phyloP scores from a whole-genome alignment of 2,888 invertebrate species.

The Acanthococcus lagerstroemiae region DNA sequence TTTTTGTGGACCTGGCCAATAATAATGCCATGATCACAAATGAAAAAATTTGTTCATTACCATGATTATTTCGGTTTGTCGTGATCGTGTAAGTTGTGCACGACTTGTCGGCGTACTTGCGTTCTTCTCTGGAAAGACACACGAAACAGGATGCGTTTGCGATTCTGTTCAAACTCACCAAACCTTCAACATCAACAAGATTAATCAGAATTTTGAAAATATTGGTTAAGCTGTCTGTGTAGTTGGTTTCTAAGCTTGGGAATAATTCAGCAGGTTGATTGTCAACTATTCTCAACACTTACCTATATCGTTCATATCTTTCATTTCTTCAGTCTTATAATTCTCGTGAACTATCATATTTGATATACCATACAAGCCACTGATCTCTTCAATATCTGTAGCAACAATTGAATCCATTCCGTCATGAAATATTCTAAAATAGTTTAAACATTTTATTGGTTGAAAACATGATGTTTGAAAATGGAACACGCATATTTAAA shows the following conservation, averaged over 20 bases:
- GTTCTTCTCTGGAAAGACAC: constrained; percentile 4
- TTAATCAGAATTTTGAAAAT: no score
- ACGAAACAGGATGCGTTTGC: background rate
- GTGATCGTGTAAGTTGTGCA: background rate
- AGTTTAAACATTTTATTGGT: background rate
- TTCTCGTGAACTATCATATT: constrained; percentile 38
- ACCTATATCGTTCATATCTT: constrained; percentile 37
- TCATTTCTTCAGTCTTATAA: constrained; percentile 31
- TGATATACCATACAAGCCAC: constrained; percentile 23
- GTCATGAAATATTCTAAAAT: constrained; percentile 35
- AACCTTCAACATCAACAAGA: no score
- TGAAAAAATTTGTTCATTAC: background rate
- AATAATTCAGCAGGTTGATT: no score
- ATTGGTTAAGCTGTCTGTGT: no score
- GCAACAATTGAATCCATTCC: constrained; percentile 36
- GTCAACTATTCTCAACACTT: no score
- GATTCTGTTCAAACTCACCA: constrained; percentile 24
- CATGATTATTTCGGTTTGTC: background rate
- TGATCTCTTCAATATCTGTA: constrained; percentile 31
- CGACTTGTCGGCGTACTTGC: background rate
- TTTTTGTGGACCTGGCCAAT: no score
- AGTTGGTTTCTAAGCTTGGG: no score
- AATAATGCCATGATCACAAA: no score
- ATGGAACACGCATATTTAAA: background rate
- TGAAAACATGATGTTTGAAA: background rate